Base-by-base conservation (phyloP, 2,888 invertebrate genomes). In the Limulus polyphemus region DNA sequence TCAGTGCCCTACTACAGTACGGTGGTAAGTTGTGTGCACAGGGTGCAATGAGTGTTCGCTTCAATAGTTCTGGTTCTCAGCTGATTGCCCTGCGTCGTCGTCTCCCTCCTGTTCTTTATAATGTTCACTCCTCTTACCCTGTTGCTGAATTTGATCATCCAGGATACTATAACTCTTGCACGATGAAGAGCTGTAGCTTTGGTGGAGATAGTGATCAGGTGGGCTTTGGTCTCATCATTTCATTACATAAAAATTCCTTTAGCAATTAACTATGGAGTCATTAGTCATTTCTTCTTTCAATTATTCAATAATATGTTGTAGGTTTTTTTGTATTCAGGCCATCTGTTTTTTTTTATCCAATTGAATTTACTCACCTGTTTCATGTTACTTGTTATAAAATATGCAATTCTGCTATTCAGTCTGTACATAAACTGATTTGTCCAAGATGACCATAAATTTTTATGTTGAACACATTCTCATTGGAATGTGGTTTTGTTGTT, bases 151-250 rank as follows among this genome's bases (percentile, higher is more conserved):
- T 95, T 77, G 89, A 91, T 75, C 90, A 93, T 75, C 83, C 85
- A 57, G 89, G 90, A 66, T 97, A 95, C 76, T 91, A 90, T 73
- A 95, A 95, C 76, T 90, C 90, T 0, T 95, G 94, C 74, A 97
- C 97, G 0, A 93, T 97, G 91, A 97, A 97, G 78, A 93, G 92
- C 67, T 92, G 94, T 73, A 87, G 87, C 67, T 97, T 95, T 77
- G 93, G 91, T 14, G 95, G 95, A 0, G 86, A 87, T 54, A 81
- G 84, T 49, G 94, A 95, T 72, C 74, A 76, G 73, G 76, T 76
- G 62, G 54, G 59, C n/a, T 11, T 47, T n/a, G n/a, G n/a, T n/a
- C n/a, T n/a, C n/a, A n/a, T n/a, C n/a, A n/a, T n/a, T n/a, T 57
- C n/a, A 60, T 57, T 59, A 46, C 17, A 7, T 13, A 3, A 14